phyloP scores from a whole-genome alignment of 2,113 vertebrate species.

The Pipra filicauda region DNA sequence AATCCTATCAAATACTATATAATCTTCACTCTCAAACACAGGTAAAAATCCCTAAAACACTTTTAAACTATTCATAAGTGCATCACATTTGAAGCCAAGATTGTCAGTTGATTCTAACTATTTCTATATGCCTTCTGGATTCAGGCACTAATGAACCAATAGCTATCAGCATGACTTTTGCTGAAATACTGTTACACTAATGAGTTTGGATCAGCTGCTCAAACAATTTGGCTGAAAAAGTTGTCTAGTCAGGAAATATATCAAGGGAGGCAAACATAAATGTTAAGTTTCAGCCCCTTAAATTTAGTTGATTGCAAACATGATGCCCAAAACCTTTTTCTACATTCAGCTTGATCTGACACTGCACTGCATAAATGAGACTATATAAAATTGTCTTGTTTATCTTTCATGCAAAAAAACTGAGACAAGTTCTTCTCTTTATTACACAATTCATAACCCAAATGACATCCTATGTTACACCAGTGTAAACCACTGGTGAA shows the following conservation, averaged over 20 bases:
- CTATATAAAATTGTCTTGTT: constrained; percentile 4
- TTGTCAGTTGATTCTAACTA: neutral
- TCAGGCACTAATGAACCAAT: constrained; percentile 42
- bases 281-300: constrained; percentile 29
- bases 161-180: constrained; percentile 37
- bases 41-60: neutral
- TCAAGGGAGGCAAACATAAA: neutral
- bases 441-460: neutral
- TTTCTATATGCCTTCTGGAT: constrained; percentile 31
- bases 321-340: neutral
- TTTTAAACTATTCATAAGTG: neutral
- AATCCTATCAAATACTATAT: neutral
- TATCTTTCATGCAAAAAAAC: constrained; percentile 5
- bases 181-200: constrained; percentile 50
- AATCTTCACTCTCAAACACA: neutral
- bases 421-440: neutral
- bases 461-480: neutral
- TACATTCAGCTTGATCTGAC: constrained; percentile 43
- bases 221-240: constrained; percentile 19
- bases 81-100: neutral
- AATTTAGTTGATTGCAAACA: constrained; percentile 61
- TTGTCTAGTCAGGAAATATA: constrained; percentile 27
- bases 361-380: constrained; percentile 28
- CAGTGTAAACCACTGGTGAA: constrained; percentile 12
- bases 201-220: constrained; percentile 48